A percentile compares a stretch with the other conserved stretches of the same genome.
phyloP scores from a whole-genome alignment of 2,113 vertebrate genomes.

The Castor canadensis region DNA sequence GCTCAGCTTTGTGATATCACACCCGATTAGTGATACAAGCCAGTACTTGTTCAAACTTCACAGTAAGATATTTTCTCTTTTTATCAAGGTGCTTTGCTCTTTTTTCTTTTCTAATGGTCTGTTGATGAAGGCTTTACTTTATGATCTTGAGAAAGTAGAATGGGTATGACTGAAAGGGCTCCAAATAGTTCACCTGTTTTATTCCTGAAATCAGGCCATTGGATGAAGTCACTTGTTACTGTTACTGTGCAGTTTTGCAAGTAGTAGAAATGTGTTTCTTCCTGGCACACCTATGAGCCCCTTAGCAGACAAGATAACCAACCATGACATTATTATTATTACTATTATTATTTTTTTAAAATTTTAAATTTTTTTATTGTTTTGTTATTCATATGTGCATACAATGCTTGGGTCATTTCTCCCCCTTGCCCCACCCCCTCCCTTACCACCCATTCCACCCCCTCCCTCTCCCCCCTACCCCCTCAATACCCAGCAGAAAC shows the following conservation, averaged over 20 bases:
- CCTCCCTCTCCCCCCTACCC: no score
- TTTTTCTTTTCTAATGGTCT: background rate
- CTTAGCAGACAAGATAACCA: background rate
- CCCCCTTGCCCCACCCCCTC: no score
- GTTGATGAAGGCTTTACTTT: background rate
- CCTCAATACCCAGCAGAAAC: no score
- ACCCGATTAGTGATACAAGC: background rate
- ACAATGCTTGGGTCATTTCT: no score
- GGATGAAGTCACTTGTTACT: background rate
- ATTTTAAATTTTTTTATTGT: no score
- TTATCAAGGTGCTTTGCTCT: background rate
- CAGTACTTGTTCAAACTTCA: background rate
- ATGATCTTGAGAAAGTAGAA: background rate
- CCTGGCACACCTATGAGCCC: background rate
- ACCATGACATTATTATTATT: background rate
- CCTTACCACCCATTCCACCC: no score
- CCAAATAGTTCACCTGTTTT: constrained; percentile 23
- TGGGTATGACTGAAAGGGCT: background rate
- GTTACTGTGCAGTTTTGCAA: background rate
- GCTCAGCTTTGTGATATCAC: background rate
- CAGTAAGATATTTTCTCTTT: background rate
- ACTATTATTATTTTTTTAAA: background rate
- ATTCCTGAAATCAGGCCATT: background rate
- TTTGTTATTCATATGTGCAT: no score
- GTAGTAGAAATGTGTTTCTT: background rate